Conservation (phyloP, 2,797 vertebrate genomes). For the Leucoraja ocellata region DNA sequence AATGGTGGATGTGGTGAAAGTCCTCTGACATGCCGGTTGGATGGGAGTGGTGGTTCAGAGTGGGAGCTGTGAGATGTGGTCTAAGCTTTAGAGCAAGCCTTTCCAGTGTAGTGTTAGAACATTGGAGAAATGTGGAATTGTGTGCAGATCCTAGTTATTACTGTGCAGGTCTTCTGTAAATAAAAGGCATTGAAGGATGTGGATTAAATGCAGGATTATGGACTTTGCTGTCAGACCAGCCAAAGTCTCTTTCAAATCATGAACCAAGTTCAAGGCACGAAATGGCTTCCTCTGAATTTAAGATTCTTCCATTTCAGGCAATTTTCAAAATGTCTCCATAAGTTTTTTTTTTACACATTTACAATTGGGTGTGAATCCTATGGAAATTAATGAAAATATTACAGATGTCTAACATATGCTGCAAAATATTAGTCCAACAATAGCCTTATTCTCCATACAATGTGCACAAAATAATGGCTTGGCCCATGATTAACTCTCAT, state of each 20-base stretch:
- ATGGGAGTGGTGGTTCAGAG: not conserved
- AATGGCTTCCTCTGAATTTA: not conserved
- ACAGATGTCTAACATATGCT: not conserved
- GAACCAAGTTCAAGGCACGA: too few species aligned
- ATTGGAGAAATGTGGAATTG: too few species aligned
- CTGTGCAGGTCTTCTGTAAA: too few species aligned
- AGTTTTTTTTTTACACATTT: not conserved
- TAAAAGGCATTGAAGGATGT: too few species aligned
- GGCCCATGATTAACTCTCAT: not conserved
- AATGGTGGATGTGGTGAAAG: not conserved
- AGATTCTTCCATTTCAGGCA: not conserved
- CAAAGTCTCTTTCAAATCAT: too few species aligned
- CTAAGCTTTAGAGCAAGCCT: too few species aligned
- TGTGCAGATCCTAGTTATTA: too few species aligned
- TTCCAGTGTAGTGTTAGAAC: too few species aligned
- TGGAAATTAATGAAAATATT: not conserved
- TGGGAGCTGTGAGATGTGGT: too few species aligned
- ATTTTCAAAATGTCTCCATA: not conserved
- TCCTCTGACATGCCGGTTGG: not conserved
- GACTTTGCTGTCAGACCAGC: too few species aligned
- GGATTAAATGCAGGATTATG: too few species aligned
- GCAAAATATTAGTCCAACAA: not conserved
- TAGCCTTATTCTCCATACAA: not conserved
- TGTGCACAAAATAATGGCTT: not conserved
- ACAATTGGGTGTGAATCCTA: not conserved